phyloP scores from a whole-genome alignment of 2,797 vertebrate genomes.

The Lutjanus argentimaculatus region DNA sequence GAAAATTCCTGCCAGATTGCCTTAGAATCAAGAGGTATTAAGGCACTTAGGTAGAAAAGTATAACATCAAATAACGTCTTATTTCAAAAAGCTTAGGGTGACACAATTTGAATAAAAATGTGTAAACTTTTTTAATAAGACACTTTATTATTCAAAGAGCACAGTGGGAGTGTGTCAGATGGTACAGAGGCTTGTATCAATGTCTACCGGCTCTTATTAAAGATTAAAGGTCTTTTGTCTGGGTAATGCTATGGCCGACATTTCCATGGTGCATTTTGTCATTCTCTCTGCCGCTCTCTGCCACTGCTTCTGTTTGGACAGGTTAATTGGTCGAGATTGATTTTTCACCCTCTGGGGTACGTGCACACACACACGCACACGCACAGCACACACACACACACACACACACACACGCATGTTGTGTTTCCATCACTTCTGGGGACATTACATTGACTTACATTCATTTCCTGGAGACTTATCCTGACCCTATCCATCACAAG shows the following conservation, averaged over 20 bases:
- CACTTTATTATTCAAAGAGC: conserved; percentile 12
- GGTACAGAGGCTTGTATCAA: not conserved
- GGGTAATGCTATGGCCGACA: conserved; percentile 30
- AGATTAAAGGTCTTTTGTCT: conserved; percentile 52
- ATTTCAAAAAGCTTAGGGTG: not conserved
- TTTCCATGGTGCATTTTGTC: conserved; percentile 39
- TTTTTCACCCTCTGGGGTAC: conserved; percentile 27
- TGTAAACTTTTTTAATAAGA: conserved; percentile 30
- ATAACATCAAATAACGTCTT: not conserved
- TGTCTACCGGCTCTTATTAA: conserved; percentile 31
- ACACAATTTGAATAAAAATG: conserved; percentile 22
- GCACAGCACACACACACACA: not conserved
- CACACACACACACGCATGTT: not conserved
- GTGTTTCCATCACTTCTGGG: no score
- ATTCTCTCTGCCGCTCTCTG: conserved; percentile 40
- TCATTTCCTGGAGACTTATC: no score
- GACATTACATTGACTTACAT: no score
- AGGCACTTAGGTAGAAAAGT: not conserved
- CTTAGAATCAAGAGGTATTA: not conserved
- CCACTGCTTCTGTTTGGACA: conserved; percentile 59
- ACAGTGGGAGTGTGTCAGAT: not conserved
- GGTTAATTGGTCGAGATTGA: conserved; percentile 70
- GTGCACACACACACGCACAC: conserved; percentile 6
- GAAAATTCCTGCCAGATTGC: not conserved
- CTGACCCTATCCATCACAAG: no score